Conservation (phyloP, 2,113 vertebrate genomes). For the Rhabdomys dilectus region DNA sequence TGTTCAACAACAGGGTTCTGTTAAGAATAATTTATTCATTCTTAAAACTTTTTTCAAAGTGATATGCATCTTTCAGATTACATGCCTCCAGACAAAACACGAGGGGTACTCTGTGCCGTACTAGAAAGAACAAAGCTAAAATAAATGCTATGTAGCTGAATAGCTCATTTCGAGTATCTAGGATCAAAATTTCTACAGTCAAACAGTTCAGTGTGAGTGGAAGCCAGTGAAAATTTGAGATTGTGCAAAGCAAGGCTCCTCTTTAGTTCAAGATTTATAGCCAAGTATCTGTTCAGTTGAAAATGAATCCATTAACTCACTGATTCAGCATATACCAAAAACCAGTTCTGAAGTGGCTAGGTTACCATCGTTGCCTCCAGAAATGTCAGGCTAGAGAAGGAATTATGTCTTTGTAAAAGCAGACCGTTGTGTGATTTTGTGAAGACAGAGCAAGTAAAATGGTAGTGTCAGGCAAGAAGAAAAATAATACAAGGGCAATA, state of each 20-base stretch:
- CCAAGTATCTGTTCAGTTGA: not conserved
- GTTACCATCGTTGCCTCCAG: not conserved
- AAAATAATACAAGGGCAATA: not conserved
- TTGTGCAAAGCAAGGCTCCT: not conserved
- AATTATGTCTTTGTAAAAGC: not conserved
- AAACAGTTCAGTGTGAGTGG: not conserved
- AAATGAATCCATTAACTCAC: not conserved
- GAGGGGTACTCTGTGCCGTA: accelerated
- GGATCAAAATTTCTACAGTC: not conserved
- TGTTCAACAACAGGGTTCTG: not conserved
- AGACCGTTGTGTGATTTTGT: not conserved
- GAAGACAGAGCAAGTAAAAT: not conserved
- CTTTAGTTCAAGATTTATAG: conserved; percentile 3
- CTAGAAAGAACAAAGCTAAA: not conserved
- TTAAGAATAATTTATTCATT: not conserved
- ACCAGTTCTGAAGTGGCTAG: not conserved
- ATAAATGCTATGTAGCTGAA: not conserved
- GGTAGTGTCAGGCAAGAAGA: not conserved
- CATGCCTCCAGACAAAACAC: not conserved
- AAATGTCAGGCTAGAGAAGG: not conserved
- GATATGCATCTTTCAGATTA: not conserved
- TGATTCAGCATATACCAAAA: not conserved
- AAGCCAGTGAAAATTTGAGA: not conserved
- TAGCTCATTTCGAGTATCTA: not conserved
- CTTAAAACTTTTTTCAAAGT: not conserved